Base-by-base conservation (phyloP, 2,797 vertebrate species). In the Mionectes olivaceus region DNA sequence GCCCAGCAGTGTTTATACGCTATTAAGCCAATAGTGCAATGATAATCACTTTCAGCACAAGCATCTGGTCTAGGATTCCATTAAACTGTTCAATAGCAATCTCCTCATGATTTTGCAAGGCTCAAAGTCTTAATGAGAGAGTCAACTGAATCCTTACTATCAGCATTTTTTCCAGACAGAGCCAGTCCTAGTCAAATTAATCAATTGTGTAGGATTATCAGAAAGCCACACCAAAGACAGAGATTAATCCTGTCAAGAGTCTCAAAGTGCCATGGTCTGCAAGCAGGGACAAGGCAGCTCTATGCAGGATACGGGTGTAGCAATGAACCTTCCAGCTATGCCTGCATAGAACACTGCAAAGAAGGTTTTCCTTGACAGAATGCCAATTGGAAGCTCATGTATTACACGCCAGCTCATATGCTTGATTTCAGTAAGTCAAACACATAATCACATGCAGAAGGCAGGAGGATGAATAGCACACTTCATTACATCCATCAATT, bases 1-100 rank as follows among this genome's bases (percentile, higher is more conserved):
- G 44, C 52, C 64, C 87, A 64, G 77, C 28, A 82, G 53, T 37
- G 67, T 89, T 95, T 92, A 90, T 57, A 14, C 41, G 59, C 70
- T 87, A 44, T 35, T 65, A 87, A 92, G 91, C 84, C 87, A 96
- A 74, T 25, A 69, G 82, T 30, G 61, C 79, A 74, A 70, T 19
- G 75, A 87, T 64, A 86, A 91, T 68, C 0, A 0, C 70, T 84
- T 92, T 75, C 68, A 80, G 89, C 60, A 80, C 56, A 91, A 91
- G 89, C 93, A 95, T 91, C 87, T 95, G 82, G 89, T 95, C 71
- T 60, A 89, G 71, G 82, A 91, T 94, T 49, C 64, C 75, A 88
- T 81, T 85, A 68, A 78, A 75, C 30, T 13, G 24, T 39, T 94
- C 89, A 92, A 87, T 5, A 87, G 79, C 87, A 91, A 94, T 68